Base-by-base conservation (phyloP, 2,888 invertebrate genomes). In the Heteropelma amictum region DNA sequence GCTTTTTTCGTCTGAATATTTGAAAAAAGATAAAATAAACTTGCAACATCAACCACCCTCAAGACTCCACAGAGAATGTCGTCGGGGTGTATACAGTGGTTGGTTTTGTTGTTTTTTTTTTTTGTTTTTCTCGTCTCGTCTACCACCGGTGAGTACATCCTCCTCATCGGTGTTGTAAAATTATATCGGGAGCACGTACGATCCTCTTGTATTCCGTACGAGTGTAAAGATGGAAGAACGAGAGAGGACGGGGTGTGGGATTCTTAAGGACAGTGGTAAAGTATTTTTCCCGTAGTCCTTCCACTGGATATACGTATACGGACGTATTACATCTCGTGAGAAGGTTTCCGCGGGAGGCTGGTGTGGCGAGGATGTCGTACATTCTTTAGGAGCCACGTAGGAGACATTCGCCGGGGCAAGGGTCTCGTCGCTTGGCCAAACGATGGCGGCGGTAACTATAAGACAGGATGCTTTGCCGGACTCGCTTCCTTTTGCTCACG, bases 121-220 rank as follows among this genome's bases (percentile, higher is more conserved):
- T 71, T 69, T 74, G 53, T 64, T 49, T 76, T 75, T 71, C 69
- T 74, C 58, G 58, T n/a, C 64, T 47, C 72, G 68, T 70, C 79
- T 79, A 64, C 77, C 77, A 74, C 79, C 68, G 77, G n/a, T n/a
- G 79, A 53, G 26, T 19, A 19, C 69, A 78, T 77, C 76, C 75
- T 71, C 79, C 78, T 73, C 73, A 77, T 53, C 61, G 71, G 67
- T 53, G 71, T 69, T 77, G 78, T 76, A 77, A 82, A 84, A 82
- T 80, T 64, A 14, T 64, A 64, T 64, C 38, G 51, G 19, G 38
- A 74, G 33, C 77, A 69, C 76, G 77, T 74, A 67, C 26, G 40
- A 23, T 33, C 38, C 28, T 17, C 38, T 23, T 30, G 21, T n/a
- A 58, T 51, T 51, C 51, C 28, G 40, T n/a, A 21, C 38, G 35